Base-by-base conservation (phyloP, 2,113 vertebrate genomes). In the Haemorhous mexicanus region DNA sequence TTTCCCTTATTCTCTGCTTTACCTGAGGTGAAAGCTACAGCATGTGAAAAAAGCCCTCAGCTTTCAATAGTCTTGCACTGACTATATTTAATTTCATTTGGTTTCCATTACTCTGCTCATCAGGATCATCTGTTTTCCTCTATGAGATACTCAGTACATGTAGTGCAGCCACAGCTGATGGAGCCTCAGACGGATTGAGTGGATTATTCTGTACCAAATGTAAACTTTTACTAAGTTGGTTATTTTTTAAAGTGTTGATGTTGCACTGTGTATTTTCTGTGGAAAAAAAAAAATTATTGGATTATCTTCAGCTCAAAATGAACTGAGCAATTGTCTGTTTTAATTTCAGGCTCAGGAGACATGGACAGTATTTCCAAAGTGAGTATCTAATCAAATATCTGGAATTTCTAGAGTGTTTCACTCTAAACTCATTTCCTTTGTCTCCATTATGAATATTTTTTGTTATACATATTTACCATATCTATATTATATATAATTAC, bases 351-450 rank as follows among this genome's bases (percentile, higher is more conserved):
- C 92, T 99, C 99, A 93, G 99, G 99, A 97, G 99, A 99, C 96
- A 99, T 99, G 98, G 99, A 99, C 98, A 99, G 99, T 98, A 99
- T 99, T 98, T 99, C 99, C 97, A 99, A 99, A 98, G 99, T 99
- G 90, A 98, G 97, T 97, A 87, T 61, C 68, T 28, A 61, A 21
- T 84, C 4, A 84, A 59, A 33, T 92, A 62, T 58, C 58, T 63
- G 43, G 5, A 39, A 53, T 87, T 84, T 91, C 82, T 69, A 76
- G 61, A 61, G 73, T 56, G 11, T 84, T 93, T 90, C 49, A 81
- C 58, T 89, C 20, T 53, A 70, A 69, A 28, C 9, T 22, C 9
- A 47, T 13, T 81, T 87, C 75, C 19, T 79, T 95, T 76, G 27
- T 58, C 84, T 64, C 30, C 10, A 1, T 91, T 76, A 61, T 1